Conservation (phyloP, 64 coral and sea anemone genomes). For the Actinia tenebrosa region DNA sequence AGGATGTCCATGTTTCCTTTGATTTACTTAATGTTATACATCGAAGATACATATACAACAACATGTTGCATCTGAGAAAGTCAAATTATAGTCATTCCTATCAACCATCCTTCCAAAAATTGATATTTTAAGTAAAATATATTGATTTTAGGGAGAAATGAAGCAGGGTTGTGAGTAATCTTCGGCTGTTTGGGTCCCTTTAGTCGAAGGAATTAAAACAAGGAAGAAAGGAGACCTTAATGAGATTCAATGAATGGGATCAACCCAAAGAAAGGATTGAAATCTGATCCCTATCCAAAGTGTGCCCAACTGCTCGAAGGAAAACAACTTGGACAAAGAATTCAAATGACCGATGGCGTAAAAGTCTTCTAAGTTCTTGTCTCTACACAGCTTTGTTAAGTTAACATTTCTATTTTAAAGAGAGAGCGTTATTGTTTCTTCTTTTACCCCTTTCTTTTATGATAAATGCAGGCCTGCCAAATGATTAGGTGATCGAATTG, state of each 20-base stretch:
- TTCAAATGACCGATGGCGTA: not conserved
- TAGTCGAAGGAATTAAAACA: not conserved
- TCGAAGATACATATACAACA: conserved; percentile 6
- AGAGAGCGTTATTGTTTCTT: not conserved
- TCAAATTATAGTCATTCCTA: not conserved
- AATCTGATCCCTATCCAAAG: conserved; percentile 2
- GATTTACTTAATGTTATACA: conserved; percentile 21
- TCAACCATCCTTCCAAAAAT: not conserved
- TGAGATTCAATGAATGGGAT: not conserved
- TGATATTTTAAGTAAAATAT: not conserved
- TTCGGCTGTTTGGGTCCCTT: not conserved
- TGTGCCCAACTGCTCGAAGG: not conserved
- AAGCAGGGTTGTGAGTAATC: not conserved
- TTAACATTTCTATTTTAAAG: not conserved
- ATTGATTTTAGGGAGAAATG: not conserved
- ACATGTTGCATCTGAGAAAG: not conserved
- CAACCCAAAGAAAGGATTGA: not conserved
- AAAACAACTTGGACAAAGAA: conserved; percentile 5
- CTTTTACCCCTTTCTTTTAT: not conserved
- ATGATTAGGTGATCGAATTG: not conserved
- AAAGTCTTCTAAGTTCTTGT: conserved; percentile 5
- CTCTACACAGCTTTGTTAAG: conserved; percentile 18
- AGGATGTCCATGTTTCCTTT: conserved; percentile 22
- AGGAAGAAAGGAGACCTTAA: not conserved
- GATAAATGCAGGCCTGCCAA: not conserved